Evolutionary conservation across 2,888 invertebrate species (phyloP).

Genomic region (Stenodera caucasica): DNA sequence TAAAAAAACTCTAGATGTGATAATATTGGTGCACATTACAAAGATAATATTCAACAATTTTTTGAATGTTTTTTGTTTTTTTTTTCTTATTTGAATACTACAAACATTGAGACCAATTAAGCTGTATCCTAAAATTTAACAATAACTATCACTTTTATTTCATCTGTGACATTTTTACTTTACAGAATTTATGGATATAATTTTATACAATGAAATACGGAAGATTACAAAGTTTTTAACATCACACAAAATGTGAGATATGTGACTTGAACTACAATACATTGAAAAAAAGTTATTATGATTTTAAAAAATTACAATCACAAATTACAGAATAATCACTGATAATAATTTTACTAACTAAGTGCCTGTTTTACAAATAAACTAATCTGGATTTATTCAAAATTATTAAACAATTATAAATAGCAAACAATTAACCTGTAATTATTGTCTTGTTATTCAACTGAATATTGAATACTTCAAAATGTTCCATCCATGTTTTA

Average conservation of each 20-base stretch:
- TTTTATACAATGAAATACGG: background rate
- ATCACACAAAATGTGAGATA: too few species aligned
- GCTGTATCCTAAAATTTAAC: background rate
- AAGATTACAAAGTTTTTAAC: too few species aligned
- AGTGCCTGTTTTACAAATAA: background rate
- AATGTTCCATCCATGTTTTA: background rate
- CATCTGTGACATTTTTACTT: background rate
- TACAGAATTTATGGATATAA: background rate
- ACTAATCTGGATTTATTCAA: background rate
- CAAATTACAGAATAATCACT: background rate
- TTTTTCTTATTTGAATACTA: background rate
- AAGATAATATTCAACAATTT: background rate
- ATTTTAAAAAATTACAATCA: background rate
- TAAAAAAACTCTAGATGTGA: too few species aligned
- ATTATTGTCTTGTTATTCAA: background rate
- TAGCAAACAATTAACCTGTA: background rate
- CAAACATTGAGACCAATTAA: constrained; percentile 4
- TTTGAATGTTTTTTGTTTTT: background rate
- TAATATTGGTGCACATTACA: background rate
- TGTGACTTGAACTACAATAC: background rate
- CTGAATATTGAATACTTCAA: background rate
- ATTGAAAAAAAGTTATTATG: background rate
- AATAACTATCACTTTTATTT: background rate
- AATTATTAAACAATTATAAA: background rate
- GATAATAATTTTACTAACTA: background rate